Evolutionary conservation across 2,888 invertebrate species (phyloP).

Genomic region (Eurytoma adleriae): DNA sequence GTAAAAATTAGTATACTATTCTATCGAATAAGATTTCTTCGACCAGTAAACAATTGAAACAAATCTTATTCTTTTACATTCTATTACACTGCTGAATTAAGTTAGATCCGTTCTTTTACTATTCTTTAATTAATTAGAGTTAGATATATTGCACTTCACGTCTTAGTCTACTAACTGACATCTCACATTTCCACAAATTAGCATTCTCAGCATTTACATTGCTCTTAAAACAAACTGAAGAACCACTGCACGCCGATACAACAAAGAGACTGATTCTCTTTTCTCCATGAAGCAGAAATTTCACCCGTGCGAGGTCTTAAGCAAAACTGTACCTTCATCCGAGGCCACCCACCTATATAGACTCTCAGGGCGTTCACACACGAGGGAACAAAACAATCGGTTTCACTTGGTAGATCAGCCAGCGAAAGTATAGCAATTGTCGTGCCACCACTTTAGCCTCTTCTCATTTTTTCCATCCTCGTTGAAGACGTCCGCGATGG

Average conservation of each 20-base stretch:
- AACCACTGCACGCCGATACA: neutral
- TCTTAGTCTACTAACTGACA: too few species aligned
- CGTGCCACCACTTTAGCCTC: conserved; percentile 52
- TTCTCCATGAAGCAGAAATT: conserved; percentile 25
- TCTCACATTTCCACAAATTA: neutral
- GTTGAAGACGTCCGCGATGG: conserved; percentile 49
- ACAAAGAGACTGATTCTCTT: conserved; percentile 5
- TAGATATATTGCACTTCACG: too few species aligned
- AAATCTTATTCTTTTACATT: too few species aligned
- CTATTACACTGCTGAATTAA: too few species aligned
- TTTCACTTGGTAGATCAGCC: conserved; percentile 67
- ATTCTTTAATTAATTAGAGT: too few species aligned
- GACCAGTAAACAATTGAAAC: too few species aligned
- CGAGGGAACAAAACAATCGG: conserved; percentile 70
- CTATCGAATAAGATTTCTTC: too few species aligned
- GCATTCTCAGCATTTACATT: neutral
- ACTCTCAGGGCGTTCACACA: conserved; percentile 68
- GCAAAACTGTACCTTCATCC: conserved; percentile 65
- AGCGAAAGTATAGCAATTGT: conserved; percentile 70
- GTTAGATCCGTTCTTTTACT: too few species aligned
- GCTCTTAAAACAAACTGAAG: neutral
- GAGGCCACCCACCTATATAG: conserved; percentile 68
- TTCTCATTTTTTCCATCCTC: conserved; percentile 44
- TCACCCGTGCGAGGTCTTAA: conserved; percentile 56
- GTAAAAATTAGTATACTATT: too few species aligned